Percentiles rank a stretch among this genome's conserved stretches.
These are phyloP conservation scores for Naso thynnoides DNA, from an alignment of 2,797 vertebrate genomes.

Conservation along the genomic window DNA sequence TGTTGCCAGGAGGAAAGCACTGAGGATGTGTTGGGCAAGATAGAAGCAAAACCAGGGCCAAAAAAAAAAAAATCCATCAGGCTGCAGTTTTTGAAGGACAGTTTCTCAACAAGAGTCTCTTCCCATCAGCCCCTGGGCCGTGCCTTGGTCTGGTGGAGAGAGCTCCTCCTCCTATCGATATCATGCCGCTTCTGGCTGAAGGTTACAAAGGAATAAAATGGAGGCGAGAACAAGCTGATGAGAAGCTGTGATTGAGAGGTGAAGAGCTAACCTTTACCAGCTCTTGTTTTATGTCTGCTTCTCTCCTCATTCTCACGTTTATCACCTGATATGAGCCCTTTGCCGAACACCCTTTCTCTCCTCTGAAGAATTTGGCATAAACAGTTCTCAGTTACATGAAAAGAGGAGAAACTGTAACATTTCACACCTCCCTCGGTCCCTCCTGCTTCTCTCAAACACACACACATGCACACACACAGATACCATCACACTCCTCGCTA, in stretches of 20 bases:
- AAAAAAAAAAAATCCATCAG: conserved; percentile 50
- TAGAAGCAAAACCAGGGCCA: conserved; percentile 32
- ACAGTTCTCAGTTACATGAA: conserved; percentile 73
- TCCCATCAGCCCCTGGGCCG: conserved; percentile 67
- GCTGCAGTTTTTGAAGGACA: conserved; percentile 78
- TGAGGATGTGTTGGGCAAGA: conserved; percentile 46
- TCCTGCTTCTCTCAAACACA: conserved; percentile 47
- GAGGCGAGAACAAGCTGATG: conserved; percentile 52
- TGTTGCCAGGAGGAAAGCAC: conserved; percentile 23
- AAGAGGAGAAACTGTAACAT: conserved; percentile 75
- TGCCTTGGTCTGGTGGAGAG: conserved; percentile 42
- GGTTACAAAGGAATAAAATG: conserved; percentile 50
- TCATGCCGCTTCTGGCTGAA: conserved; percentile 60
- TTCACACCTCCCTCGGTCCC: conserved; percentile 67
- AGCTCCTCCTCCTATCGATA: conserved; percentile 53
- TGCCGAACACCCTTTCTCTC: conserved; percentile 40
- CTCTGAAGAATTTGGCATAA: conserved; percentile 69
- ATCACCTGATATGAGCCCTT: conserved; percentile 49
- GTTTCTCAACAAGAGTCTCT: conserved; percentile 73
- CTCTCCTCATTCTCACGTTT: conserved; percentile 39
- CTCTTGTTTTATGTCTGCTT: conserved; percentile 62
- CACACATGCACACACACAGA: conserved; percentile 35
- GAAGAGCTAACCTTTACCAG: conserved; percentile 72
- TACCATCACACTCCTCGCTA: conserved; percentile 32
- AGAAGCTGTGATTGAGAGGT: conserved; percentile 66